Base-by-base conservation (phyloP, 2,113 vertebrate species). In the Atherinomorus stipes region DNA sequence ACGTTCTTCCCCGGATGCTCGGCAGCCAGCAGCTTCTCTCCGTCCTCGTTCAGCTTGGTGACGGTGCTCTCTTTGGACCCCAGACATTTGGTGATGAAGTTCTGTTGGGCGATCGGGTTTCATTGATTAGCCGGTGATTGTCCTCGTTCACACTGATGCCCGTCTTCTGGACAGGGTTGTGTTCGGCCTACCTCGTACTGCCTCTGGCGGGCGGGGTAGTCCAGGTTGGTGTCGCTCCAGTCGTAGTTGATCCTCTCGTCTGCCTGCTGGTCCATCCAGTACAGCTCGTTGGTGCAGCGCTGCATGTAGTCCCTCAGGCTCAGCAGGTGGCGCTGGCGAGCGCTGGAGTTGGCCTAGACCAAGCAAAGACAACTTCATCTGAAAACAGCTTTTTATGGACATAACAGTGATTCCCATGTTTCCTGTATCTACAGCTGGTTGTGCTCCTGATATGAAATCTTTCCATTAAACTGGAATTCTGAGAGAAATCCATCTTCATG, bases 261-360 rank as follows among this genome's bases (percentile, higher is more conserved):
- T 0, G 96, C 96, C 90, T 99, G 97, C 92, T 98, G 97, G 89
- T 99, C 98, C 92, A 99, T 95, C 98, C 98, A 99, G 94, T 98
- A 99, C 26, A 99, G 95, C 93, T 99, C 97, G 5, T 98, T 98
- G 89, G 98, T 99, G 93, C 97, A 98, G 82, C 94, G 95, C 89
- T 98, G 98, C 98, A 99, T 99, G 92, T 97, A 99, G 77, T 98
- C 96, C 60, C 96, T 94, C 88, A 99, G 92, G 1, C 92, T 95
- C 70, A 93, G 90, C 90, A 99, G 92, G 90, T 99, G 89, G 79
- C 93, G 95, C 94, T 99, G 97, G 40, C 97, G 94, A 8, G 93
- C 89, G 19, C 93, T 87, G 0, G 98, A 98, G 0, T 1, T 81
- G 2, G 81, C 85, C 92, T 1, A 80, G 69, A 81, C 90, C 54